These are phyloP conservation scores for Mus caroli DNA, from an alignment of 2,797 vertebrate species.

Conservation along the genomic window DNA sequence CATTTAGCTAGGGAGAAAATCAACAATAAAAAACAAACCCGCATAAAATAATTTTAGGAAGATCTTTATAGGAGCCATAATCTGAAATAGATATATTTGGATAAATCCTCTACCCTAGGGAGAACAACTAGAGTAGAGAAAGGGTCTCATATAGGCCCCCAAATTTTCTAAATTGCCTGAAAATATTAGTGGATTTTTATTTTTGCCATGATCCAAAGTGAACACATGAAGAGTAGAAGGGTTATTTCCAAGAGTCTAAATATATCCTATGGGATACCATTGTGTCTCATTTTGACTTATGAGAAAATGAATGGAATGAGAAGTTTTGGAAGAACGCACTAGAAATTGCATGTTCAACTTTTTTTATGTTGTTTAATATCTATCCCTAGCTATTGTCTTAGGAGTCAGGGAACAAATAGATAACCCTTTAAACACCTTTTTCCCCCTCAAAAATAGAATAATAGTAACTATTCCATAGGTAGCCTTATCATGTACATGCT, in stretches of 20 bases:
- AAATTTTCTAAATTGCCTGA: conserved; percentile 40
- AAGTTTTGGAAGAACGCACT: neutral
- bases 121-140: neutral
- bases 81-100: conserved; percentile 9
- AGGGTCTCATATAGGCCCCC: neutral
- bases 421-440: neutral
- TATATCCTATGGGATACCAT: neutral
- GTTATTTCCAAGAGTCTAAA: neutral
- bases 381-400: neutral
- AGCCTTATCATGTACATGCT: neutral
- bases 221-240: neutral
- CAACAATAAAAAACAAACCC: neutral
- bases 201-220: conserved; percentile 15
- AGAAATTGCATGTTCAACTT: neutral
- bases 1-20: neutral
- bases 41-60: neutral
- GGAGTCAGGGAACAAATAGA: neutral
- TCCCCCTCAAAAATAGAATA: neutral
- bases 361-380: neutral
- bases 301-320: neutral
- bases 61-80: neutral
- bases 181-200: neutral
- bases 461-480: neutral
- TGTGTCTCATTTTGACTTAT: neutral
- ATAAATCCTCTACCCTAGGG: neutral